Conservation (phyloP, 2,888 invertebrate species). For the Agonopterix alstromeriana region DNA sequence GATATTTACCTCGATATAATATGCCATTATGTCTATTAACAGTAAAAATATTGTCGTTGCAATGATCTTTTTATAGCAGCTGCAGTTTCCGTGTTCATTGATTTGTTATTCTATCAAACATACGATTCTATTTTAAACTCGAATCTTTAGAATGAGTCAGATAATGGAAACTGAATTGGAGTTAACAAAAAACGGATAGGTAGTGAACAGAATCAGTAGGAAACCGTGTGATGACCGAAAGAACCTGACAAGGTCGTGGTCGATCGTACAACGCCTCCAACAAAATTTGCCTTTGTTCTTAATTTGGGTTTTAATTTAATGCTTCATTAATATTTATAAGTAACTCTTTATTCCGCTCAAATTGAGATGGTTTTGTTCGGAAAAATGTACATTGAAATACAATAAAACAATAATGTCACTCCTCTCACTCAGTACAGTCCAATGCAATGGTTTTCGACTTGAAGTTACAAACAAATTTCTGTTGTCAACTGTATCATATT, state of each 20-base stretch:
- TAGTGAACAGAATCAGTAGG: slow-evolving; percentile 29
- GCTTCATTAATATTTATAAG: slow-evolving; percentile 24
- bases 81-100: slow-evolving; percentile 33
- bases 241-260: slow-evolving; percentile 55
- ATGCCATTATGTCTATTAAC: not conserved
- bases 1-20: slow-evolving; percentile 15
- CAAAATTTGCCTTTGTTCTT: slow-evolving; percentile 7
- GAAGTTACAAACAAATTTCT: no score
- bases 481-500: no score
- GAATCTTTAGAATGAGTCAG: slow-evolving; percentile 49
- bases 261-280: slow-evolving; percentile 59
- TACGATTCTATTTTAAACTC: slow-evolving; percentile 44
- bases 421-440: no score
- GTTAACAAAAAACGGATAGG: slow-evolving; percentile 48
- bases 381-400: no score
- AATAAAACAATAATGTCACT: no score
- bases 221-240: slow-evolving; percentile 50
- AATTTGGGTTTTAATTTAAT: slow-evolving; percentile 16
- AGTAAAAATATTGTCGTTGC: not conserved
- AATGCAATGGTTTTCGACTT: no score
- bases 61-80: slow-evolving; percentile 9
- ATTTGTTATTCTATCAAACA: slow-evolving; percentile 34
- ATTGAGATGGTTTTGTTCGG: no score
- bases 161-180: slow-evolving; percentile 23
- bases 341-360: not conserved